Evolutionary conservation across 1,140 invertebrate genomes (phyloP).

Genomic region (Pseudoatta argentina): DNA sequence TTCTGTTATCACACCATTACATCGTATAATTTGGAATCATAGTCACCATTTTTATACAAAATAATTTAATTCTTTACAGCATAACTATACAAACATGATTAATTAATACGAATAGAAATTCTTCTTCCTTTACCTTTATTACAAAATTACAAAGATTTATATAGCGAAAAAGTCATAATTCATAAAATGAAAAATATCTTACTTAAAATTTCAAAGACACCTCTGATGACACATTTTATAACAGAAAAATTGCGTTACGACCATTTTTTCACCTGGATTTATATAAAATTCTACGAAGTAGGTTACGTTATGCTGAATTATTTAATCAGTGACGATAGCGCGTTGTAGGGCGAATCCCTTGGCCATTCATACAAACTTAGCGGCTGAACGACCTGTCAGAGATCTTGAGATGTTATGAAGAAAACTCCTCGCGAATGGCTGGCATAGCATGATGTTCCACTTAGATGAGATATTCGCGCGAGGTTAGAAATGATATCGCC

Average conservation of each 20-base stretch:
- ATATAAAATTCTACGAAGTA: neutral
- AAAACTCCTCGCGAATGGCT: conserved; percentile 31
- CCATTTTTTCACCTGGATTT: conserved; percentile 27
- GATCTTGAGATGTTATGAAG: conserved; percentile 43
- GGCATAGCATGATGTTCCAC: conserved; percentile 40
- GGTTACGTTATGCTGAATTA: conserved; percentile 36
- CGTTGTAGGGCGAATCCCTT: conserved; percentile 31
- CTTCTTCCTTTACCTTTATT: neutral
- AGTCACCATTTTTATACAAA: neutral
- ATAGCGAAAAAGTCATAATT: neutral
- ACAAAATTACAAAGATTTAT: neutral
- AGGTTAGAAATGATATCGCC: conserved; percentile 26
- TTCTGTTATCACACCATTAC: conserved; percentile 6
- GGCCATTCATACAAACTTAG: conserved; percentile 44
- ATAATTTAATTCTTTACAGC: neutral
- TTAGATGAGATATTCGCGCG: conserved; percentile 55
- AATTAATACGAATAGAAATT: neutral
- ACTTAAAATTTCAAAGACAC: neutral
- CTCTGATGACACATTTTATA: conserved; percentile 7
- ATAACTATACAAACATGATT: neutral
- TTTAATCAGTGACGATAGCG: conserved; percentile 50
- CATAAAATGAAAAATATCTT: conserved; percentile 10
- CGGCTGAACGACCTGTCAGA: conserved; percentile 41
- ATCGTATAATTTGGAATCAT: neutral
- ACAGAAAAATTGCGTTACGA: conserved; percentile 13